phyloP scores from a whole-genome alignment of 2,797 vertebrate genomes.

The Philypnodon macrostomus region DNA sequence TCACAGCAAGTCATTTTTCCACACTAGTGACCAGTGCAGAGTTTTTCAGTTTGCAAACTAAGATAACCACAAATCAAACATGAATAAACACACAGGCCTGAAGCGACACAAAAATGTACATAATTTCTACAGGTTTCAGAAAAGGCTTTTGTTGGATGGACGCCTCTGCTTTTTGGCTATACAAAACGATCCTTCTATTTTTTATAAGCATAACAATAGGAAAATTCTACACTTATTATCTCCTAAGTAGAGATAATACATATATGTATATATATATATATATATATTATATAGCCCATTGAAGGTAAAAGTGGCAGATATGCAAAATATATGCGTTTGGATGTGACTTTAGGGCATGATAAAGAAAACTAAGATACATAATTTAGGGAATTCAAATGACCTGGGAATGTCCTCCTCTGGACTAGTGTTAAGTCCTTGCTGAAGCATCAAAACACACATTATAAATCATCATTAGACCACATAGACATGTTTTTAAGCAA shows the following conservation, averaged over 20 bases:
- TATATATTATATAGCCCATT: background rate
- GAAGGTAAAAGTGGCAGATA: background rate
- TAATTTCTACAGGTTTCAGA: no score
- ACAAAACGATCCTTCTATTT: no score
- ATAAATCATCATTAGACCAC: constrained; percentile 34
- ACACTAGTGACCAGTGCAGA: constrained; percentile 20
- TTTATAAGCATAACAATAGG: no score
- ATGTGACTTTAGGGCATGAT: background rate
- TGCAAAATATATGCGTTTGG: background rate
- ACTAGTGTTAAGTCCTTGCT: no score
- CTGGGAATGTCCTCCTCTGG: constrained; percentile 8
- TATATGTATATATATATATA: no score
- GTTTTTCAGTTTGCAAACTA: background rate
- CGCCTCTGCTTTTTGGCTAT: no score
- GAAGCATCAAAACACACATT: constrained; percentile 32
- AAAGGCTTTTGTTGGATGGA: no score
- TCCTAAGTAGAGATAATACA: no score
- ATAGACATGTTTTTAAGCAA: constrained; percentile 44
- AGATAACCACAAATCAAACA: no score
- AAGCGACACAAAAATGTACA: no score
- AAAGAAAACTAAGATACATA: background rate
- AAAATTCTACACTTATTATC: no score
- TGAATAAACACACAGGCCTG: no score
- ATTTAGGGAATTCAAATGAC: background rate
- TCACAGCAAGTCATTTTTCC: constrained; percentile 37